These are phyloP conservation scores for Macaria liturata DNA, from an alignment of 2,888 invertebrate species.

Conservation along the genomic window DNA sequence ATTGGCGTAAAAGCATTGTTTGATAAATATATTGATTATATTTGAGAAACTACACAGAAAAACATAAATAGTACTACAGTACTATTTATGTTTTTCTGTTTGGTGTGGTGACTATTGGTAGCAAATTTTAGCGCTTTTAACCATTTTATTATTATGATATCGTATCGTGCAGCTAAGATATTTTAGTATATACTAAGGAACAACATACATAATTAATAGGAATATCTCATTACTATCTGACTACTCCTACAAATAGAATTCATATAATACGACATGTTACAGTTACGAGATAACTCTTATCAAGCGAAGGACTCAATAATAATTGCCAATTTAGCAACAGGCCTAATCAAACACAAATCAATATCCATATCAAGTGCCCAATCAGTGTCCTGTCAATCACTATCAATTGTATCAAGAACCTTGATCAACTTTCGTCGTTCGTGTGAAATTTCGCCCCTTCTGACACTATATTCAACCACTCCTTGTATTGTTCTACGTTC, in stretches of 20 bases:
- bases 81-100: too few relatives aligned
- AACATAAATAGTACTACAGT: too few relatives aligned
- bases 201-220: too few relatives aligned
- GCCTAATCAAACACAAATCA: constrained; percentile 1
- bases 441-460: constrained; percentile 43
- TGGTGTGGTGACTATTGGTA: too few relatives aligned
- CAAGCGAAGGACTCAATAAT: not conserved
- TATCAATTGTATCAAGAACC: constrained; percentile 10
- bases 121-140: too few relatives aligned
- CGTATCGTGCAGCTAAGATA: too few relatives aligned
- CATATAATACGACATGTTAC: too few relatives aligned
- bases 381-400: constrained; percentile 28
- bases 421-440: constrained; percentile 30
- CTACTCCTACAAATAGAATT: too few relatives aligned
- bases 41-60: too few relatives aligned
- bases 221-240: too few relatives aligned
- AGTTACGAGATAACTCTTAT: not conserved
- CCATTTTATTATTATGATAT: too few relatives aligned
- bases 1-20: constrained; percentile 23
- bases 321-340: not conserved
- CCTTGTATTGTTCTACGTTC: constrained; percentile 17
- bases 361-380: constrained; percentile 19
- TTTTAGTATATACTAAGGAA: too few relatives aligned
- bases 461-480: constrained; percentile 35
- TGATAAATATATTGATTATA: constrained; percentile 16